Evolutionary conservation across 2,113 vertebrate genomes (phyloP), one percentile per base, ranked within the genome.

Genomic region (Calyptommatus sinebrachiatus): DNA sequence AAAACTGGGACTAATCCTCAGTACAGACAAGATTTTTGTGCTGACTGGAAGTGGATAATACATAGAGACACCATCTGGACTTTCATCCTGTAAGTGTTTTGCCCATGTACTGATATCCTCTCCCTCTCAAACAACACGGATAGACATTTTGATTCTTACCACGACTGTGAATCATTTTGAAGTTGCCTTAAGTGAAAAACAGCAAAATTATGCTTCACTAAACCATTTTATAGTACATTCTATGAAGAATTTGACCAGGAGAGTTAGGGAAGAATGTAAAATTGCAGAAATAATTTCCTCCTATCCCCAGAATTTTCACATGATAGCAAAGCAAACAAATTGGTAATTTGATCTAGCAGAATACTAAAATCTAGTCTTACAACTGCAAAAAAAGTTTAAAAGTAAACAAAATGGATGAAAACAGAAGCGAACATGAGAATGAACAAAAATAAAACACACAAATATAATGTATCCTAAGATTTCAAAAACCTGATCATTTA

Each of bases 21-120:
- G 1, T 16, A 73, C 11, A 79, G 74, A 84, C 79, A 73, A 86
- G 65, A 57, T 2, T 14, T 53, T 77, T 75, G 11, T 31, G 11
- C 8, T 76, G 3, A 46, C 83, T 62, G 70, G 67, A 46, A 12
- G 4, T 11, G 79, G 41, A 69, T 83, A 79, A 79, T 29, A n/a
- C 53, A 75, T 71, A 66, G 57, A 53, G 62, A 75, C 26, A 71
- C 77, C 77, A 83, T 79, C 73, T 48, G 63, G 14, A 78, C 69
- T 81, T 2, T 29, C 57, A 78, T 84, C 41, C 57, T 62, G 84
- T 71, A 50, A 41, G 4, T 62, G 1, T 16, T 70, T 79, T 14
- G 76, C 31, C 68, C 26, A 60, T 12, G 22, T 81, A 79, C 1
- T 81, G 62, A 41, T 10, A 77, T 71, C 85, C 8, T 66, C 71